Evolutionary conservation across 2,888 invertebrate species (phyloP).

Genomic region (Corythucha ciliata): DNA sequence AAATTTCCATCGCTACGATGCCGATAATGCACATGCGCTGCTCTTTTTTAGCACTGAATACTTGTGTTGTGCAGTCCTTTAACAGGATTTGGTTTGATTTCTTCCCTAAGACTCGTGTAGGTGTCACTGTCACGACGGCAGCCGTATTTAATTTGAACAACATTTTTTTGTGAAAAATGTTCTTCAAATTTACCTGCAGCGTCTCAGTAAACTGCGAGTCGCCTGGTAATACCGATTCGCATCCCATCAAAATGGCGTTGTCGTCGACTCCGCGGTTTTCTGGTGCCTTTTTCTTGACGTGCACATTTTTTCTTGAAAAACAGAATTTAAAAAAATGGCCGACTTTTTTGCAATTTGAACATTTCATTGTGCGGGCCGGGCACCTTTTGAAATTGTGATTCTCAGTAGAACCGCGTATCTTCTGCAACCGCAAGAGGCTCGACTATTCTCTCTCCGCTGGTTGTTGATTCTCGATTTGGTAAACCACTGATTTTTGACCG

Average conservation of each 20-base stretch:
- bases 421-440: neutral
- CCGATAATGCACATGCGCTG: constrained; percentile 2
- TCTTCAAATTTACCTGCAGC: no score
- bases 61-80: constrained; percentile 1
- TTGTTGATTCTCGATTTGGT: no score
- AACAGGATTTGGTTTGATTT: no score
- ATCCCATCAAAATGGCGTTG: no score
- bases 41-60: constrained; percentile 3
- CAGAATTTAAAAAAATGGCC: constrained; percentile 8
- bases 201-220: no score
- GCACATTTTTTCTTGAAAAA: no score
- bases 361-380: constrained; percentile 4
- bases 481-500: neutral
- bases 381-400: neutral
- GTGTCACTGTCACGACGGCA: constrained; percentile 9
- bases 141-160: constrained; percentile 13
- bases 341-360: constrained; percentile 2
- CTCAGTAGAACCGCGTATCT: constrained; percentile 5
- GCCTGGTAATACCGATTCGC: constrained; percentile 4
- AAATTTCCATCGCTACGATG: neutral
- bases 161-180: neutral
- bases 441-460: no score
- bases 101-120: no score
- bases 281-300: neutral
- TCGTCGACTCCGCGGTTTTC: no score